phyloP scores from a whole-genome alignment of 2,888 invertebrate genomes.

The Abrostola triplasia region DNA sequence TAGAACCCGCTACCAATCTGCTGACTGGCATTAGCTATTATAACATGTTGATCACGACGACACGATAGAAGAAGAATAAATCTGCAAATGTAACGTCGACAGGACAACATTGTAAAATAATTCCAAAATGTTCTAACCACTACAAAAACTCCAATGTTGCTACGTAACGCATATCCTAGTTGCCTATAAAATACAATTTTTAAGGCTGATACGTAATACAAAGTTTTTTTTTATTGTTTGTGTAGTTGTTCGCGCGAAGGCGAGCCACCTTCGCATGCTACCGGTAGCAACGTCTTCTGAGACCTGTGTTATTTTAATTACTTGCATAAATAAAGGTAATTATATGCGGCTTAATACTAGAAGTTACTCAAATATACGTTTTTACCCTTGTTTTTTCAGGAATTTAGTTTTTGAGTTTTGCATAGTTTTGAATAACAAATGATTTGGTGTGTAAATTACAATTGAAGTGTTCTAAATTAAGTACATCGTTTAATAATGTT shows the following conservation, averaged over 20 bases:
- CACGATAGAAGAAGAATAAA: too few species aligned
- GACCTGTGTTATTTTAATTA: background rate
- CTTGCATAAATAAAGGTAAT: background rate
- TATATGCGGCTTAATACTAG: background rate
- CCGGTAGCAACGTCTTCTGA: background rate
- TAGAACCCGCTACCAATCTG: too few species aligned
- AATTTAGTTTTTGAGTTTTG: background rate
- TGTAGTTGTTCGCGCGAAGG: conserved; percentile 10
- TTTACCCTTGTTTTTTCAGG: background rate
- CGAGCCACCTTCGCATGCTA: conserved; percentile 13
- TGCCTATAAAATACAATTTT: background rate
- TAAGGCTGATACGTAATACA: background rate
- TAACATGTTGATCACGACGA: too few species aligned
- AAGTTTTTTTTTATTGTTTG: conserved; percentile 3
- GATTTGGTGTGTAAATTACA: too few species aligned
- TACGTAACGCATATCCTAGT: background rate
- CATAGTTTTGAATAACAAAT: background rate
- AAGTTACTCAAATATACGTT: background rate
- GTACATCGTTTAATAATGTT: too few species aligned
- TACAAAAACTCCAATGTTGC: too few species aligned
- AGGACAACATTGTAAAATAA: too few species aligned
- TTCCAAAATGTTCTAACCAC: too few species aligned
- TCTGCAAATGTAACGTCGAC: too few species aligned
- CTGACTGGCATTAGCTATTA: too few species aligned
- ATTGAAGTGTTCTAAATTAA: too few species aligned